A percentile compares a stretch with the other conserved stretches of the same genome.
Evolutionary conservation across 2,113 vertebrate species (phyloP).

Genomic region (Corythaeola cristata): DNA sequence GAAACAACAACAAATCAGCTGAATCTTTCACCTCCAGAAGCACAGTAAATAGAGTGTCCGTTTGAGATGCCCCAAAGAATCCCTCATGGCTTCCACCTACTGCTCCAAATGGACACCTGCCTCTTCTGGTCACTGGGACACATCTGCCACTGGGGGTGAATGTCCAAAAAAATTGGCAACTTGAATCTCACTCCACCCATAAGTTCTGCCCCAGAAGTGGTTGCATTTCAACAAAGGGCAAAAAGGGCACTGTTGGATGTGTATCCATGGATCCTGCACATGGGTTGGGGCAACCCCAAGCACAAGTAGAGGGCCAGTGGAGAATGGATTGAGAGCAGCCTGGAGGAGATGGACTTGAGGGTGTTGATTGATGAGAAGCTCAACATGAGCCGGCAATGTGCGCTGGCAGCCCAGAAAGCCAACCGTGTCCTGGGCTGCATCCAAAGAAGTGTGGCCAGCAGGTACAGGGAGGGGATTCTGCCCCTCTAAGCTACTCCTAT

Average conservation of each 20-base stretch:
- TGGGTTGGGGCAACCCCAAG: no score
- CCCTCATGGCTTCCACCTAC: neutral
- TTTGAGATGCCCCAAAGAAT: neutral
- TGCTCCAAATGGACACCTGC: rapidly evolving
- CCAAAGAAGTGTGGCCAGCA: no score
- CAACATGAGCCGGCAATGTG: no score
- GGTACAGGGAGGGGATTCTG: no score
- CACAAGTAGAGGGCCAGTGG: no score
- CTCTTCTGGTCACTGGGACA: neutral
- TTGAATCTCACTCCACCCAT: neutral
- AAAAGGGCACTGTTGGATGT: neutral
- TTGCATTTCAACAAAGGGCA: neutral
- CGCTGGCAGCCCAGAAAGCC: no score
- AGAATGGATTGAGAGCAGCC: no score
- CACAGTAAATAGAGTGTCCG: neutral
- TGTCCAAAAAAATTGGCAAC: rapidly evolving
- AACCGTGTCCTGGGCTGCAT: no score
- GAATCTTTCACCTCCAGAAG: neutral
- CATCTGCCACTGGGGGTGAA: neutral
- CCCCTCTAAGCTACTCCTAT: no score
- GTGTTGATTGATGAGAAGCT: no score
- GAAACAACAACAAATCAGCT: neutral
- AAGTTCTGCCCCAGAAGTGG: neutral
- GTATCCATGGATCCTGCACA: no score
- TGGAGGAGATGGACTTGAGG: no score